Conservation (phyloP, 1,140 invertebrate species). For the Sminthurides bifidus region DNA sequence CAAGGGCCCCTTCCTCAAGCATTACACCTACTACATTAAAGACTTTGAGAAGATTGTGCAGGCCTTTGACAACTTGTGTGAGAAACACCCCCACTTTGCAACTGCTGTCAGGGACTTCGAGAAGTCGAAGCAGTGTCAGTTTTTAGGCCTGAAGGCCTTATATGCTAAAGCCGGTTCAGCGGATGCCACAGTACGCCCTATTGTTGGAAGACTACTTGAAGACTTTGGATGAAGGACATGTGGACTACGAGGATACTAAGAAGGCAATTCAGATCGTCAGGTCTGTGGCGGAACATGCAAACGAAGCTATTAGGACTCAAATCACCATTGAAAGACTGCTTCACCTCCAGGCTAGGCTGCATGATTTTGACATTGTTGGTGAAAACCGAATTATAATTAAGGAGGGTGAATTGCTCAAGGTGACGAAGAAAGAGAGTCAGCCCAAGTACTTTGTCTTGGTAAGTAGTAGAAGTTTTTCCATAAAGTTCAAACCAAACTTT, state of each 20-base stretch:
- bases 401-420: slow-evolving; percentile 55
- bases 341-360: slow-evolving; percentile 45
- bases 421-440: slow-evolving; percentile 53
- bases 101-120: slow-evolving; percentile 54
- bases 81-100: slow-evolving; percentile 50
- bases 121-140: slow-evolving; percentile 48
- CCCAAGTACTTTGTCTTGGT: slow-evolving; percentile 59
- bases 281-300: slow-evolving; percentile 61
- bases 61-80: slow-evolving; percentile 48
- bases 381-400: slow-evolving; percentile 55
- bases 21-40: slow-evolving; percentile 58
- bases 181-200: slow-evolving; percentile 44
- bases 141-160: slow-evolving; percentile 54
- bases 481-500: neutral
- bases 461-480: slow-evolving; percentile 32
- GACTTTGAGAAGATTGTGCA: slow-evolving; percentile 54
- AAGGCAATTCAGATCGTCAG: slow-evolving; percentile 54
- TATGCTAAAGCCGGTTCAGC: slow-evolving; percentile 64
- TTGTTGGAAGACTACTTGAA: slow-evolving; percentile 54
- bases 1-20: slow-evolving; percentile 62
- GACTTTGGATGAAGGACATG: slow-evolving; percentile 44
- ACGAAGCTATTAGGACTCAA: slow-evolving; percentile 53
- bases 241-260: slow-evolving; percentile 54
- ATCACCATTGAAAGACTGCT: slow-evolving; percentile 47
- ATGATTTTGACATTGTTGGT: slow-evolving; percentile 51